Conservation (phyloP, 1,140 invertebrate species). For the Marisa cornuarietis region DNA sequence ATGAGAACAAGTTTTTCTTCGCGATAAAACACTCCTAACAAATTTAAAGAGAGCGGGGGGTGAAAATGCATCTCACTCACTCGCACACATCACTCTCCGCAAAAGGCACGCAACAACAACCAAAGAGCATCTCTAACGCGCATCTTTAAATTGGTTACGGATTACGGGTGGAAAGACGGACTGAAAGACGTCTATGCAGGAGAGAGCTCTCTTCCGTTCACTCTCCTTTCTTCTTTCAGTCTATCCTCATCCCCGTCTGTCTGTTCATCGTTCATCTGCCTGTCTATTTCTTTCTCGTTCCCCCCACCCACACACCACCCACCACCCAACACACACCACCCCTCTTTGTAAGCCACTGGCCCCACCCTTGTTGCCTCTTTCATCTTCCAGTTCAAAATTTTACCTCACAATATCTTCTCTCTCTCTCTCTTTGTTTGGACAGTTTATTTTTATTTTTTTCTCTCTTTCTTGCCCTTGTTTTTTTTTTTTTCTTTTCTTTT, state of each 20-base stretch:
- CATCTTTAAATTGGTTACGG: no score
- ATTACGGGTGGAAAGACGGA: no score
- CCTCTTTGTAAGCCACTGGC: no score
- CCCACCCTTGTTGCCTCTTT: background rate
- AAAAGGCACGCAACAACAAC: slow-evolving; percentile 7
- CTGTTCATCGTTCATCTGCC: background rate
- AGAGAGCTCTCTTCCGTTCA: background rate
- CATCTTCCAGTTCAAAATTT: background rate
- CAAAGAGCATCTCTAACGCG: background rate
- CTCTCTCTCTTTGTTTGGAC: background rate
- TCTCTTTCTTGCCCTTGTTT: background rate
- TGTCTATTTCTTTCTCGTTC: background rate
- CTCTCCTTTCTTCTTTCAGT: background rate
- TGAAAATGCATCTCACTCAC: background rate
- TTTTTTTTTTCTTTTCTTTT: background rate
- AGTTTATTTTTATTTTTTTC: no score
- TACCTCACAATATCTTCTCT: background rate
- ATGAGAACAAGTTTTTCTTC: no score
- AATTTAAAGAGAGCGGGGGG: no score
- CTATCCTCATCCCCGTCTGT: background rate
- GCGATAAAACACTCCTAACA: no score
- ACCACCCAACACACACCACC: background rate
- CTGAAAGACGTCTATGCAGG: no score
- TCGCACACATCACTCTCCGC: background rate
- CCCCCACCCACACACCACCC: background rate